Base-by-base conservation (phyloP, 2,797 vertebrate genomes). In the Gephyroberyx darwinii region DNA sequence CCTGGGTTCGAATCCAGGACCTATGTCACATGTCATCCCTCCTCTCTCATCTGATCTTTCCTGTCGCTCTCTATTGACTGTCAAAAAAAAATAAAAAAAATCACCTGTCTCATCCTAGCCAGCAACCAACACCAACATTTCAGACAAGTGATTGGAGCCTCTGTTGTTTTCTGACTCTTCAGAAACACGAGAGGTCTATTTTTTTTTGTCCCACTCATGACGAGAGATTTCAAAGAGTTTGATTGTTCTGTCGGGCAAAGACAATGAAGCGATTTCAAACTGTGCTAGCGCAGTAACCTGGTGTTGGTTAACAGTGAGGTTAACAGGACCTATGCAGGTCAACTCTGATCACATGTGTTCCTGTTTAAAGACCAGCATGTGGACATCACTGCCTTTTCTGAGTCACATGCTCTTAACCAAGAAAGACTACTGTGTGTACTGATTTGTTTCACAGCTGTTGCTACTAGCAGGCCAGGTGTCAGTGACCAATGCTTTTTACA, bases 401-500 rank as follows among this genome's bases (percentile, higher is more conserved):
- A 73, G 78, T 84, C 64, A 53, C 78, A 63, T 74, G 65, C 50
- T 81, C 26, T 33, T 39, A 39, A 83, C 30, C 70, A 71, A 69
- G 74, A 80, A 55, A 76, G 78, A 79, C 74, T 74, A 77, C 82
- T 77, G 75, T 67, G 48, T 56, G 57, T 51, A 69, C 71, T 81
- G 78, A 85, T 85, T 82, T 84, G 73, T 87, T 88, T 70, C 79
- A 55, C 88, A 92, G 90, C 89, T 88, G 89, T 85, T 89, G 66
- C 53, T 87, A 82, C 77, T 61, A 74, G 81, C 83, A 73, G 74
- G 85, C 69, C 83, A 84, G 84, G 88, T 91, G 90, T 88, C 87
- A 86, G 82, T 82, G 87, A 91, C 86, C 84, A 75, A 88, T 83
- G 74, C 83, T 80, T 47, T 76, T 77, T 70, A 81, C 74, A 77